Evolutionary conservation across 2,113 vertebrate genomes (phyloP), one percentile per base, ranked within the genome.

Genomic region (Mormyrus iriodes): DNA sequence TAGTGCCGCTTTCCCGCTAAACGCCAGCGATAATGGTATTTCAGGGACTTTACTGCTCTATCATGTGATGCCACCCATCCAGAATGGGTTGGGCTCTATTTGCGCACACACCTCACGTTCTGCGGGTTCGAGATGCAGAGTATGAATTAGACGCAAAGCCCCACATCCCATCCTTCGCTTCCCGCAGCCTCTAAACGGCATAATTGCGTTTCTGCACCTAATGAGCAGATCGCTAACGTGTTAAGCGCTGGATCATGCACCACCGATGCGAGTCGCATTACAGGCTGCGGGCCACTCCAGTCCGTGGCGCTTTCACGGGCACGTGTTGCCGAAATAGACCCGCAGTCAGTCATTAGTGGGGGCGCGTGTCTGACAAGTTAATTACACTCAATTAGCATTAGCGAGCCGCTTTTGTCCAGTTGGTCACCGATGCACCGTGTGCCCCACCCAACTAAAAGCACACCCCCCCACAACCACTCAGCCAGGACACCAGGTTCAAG

Each of bases 361-460:
- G 90, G 88, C 91, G 90, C 31, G 88, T 90, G 24, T 90, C 91
- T 92, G 92, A 93, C 92, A 94, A 91, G 92, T 93, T 95, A 92
- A 95, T 95, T 93, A 92, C 44, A 88, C 90, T 90, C 92, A 91
- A 93, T 95, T 94, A 93, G 89, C 86, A 65, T 65, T 65, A 84
- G 87, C 76, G 61, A 89, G 55, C 8, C 1, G 53, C 19, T 65
- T 53, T 52, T 86, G 49, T 86, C 55, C 55, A 7, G 58, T 58
- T 31, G 65, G 55, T 65, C 52, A 87, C 55, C 10, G n/a, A 69
- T 65, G 52, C 53, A 19, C 21, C 53, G 6, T 8, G 55, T 51
- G 4, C 1, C 39, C 27, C 0, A 1, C 7, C 9, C n/a, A 35
- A 35, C 15, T 1, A n/a, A 35, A 46, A 17, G 6, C 15, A 19